Evolutionary conservation across 2,888 invertebrate species (phyloP).

Genomic region (Cryptus armator): DNA sequence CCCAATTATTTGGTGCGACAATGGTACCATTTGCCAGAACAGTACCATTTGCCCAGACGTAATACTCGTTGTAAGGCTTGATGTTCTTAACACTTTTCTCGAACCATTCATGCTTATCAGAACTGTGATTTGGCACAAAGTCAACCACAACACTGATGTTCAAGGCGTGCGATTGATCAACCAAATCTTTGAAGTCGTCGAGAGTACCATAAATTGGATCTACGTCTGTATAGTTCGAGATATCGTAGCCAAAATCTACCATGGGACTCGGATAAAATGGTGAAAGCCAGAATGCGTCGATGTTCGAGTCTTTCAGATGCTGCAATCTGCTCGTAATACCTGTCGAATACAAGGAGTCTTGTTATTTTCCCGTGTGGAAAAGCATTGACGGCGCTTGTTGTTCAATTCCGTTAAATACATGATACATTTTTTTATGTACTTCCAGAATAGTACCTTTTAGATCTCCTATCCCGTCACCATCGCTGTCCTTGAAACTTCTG

Average conservation of each 20-base stretch:
- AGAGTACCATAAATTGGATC: conserved; percentile 90
- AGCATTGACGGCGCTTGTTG: neutral
- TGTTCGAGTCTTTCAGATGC: conserved; percentile 89
- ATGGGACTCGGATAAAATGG: conserved; percentile 89
- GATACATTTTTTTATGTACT: neutral
- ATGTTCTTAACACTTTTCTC: conserved; percentile 87
- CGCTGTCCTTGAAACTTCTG: conserved; percentile 93
- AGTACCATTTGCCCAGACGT: conserved; percentile 91
- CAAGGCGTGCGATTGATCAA: conserved; percentile 86
- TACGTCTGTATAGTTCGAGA: conserved; percentile 89
- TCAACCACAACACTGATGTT: conserved; percentile 86
- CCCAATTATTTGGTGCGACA: conserved; percentile 92
- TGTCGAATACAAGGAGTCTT: conserved; percentile 74
- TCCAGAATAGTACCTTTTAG: conserved; percentile 87
- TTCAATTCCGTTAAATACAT: neutral
- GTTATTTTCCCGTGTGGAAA: neutral
- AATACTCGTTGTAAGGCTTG: conserved; percentile 90
- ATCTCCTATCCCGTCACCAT: conserved; percentile 95
- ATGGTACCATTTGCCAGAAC: conserved; percentile 83
- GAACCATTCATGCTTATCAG: conserved; percentile 93
- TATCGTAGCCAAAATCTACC: conserved; percentile 93
- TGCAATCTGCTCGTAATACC: conserved; percentile 88
- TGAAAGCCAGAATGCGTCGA: conserved; percentile 90
- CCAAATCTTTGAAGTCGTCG: conserved; percentile 89
- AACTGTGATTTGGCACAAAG: conserved; percentile 91